Evolutionary conservation across 2,888 invertebrate species (phyloP), one percentile per base, ranked within the genome.

Genomic region (Altica lythri): DNA sequence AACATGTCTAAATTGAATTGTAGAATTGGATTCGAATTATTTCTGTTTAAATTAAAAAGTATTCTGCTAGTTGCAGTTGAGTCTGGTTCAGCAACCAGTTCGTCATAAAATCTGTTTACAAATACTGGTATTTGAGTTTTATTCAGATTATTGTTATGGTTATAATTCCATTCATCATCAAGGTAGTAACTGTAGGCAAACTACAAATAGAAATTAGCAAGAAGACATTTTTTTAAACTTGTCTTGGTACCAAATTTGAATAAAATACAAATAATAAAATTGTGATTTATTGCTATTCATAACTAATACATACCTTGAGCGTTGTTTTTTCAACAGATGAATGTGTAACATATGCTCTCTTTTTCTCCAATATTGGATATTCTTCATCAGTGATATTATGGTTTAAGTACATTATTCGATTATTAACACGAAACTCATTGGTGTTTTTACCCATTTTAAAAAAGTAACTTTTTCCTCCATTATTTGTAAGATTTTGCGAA

Each of bases 1-100:
- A 81, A 57, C 2, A 76, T 78, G 6, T 77, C 73, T 32, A 82
- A 68, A 61, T 80, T 79, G 68, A 81, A 81, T 50, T 67, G 63
- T 17, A 73, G 56, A n/a, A 68, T 59, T 13, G 44, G 55, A 16
- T 59, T 63, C 10, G 65, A 52, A 38, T 45, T 51, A 37, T 63
- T 62, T 16, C 59, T 43, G 42, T 69, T 68, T 9, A 48, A 48
- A 43, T 71, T 72, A 44, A 72, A 72, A 35, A 71, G 44, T 17
- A 72, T 63, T 53, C 67, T 57, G 1, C 61, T 54, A 5, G 65
- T 63, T 13, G 60, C 59, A 6, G 51, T 62, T 10, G 48, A 35
- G 4, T 50, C 29, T 19, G 43, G 48, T 14, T 61, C 44, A 2
- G 40, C 37, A 22, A 44, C 34, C 29, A 61, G 55, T 0, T 61